A percentile compares a stretch with the other conserved stretches of the same genome.
phyloP scores from a whole-genome alignment of 2,113 vertebrate species.

The Oreochromis tanganicae region DNA sequence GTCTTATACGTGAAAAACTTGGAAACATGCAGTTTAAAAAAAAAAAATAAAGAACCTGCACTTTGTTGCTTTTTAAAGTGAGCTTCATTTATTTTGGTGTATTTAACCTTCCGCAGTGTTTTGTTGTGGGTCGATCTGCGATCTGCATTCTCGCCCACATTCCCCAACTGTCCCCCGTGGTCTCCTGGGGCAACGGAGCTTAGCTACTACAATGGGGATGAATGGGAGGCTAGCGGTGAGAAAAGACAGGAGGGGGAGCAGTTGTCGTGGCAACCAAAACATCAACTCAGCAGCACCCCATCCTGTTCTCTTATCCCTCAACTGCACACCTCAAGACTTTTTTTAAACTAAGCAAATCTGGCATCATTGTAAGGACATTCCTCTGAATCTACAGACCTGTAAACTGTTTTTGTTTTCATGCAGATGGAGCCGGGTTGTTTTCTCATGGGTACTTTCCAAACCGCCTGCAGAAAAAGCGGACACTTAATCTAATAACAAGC shows the following conservation, averaged over 20 bases:
- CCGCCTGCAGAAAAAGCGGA: neutral
- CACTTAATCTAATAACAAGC: constrained; percentile 22
- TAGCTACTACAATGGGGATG: constrained; percentile 68
- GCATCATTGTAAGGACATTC: neutral
- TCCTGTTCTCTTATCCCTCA: neutral
- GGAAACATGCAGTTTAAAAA: rapidly evolving
- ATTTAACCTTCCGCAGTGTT: neutral
- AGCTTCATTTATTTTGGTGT: neutral
- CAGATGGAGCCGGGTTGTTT: neutral
- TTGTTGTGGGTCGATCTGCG: neutral
- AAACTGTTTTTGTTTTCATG: neutral
- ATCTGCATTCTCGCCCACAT: constrained; percentile 40
- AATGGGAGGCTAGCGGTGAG: constrained; percentile 61
- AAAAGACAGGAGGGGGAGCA: constrained; percentile 29
- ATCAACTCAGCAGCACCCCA: constrained; percentile 35
- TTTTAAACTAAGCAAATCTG: neutral
- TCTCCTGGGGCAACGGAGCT: constrained; percentile 67
- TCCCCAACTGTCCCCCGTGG: constrained; percentile 55
- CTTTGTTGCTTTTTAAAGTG: neutral
- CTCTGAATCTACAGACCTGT: neutral
- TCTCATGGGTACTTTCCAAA: neutral
- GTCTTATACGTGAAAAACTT: neutral
- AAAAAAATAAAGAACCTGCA: neutral
- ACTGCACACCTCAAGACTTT: constrained; percentile 23
- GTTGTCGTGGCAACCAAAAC: constrained; percentile 34